phyloP scores from a whole-genome alignment of 2,888 invertebrate genomes.

The Argyresthia goedartella region DNA sequence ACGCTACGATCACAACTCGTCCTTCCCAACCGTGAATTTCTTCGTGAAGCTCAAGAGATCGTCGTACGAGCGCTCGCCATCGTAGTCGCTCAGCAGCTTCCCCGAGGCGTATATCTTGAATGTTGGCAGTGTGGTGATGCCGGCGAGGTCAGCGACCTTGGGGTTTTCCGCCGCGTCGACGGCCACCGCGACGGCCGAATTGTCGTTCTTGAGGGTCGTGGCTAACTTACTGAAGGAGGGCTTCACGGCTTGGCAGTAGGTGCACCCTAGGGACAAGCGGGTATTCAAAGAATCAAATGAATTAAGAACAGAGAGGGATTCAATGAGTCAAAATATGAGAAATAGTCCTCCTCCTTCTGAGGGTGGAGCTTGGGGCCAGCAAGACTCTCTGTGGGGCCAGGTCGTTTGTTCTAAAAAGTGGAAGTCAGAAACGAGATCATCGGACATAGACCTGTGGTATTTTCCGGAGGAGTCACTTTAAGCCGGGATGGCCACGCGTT shows the following conservation, averaged over 20 bases:
- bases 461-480: too few species aligned
- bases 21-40: conserved; percentile 30
- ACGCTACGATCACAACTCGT: conserved; percentile 40
- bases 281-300: too few species aligned
- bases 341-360: too few species aligned
- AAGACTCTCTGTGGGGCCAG: too few species aligned
- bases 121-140: conserved; percentile 76
- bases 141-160: conserved; percentile 68
- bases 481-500: too few species aligned
- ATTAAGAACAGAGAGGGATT: too few species aligned
- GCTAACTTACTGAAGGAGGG: conserved; percentile 75
- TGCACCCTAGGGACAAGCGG: conserved; percentile 72
- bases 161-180: conserved; percentile 77
- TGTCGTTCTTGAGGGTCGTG: conserved; percentile 49
- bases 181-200: conserved; percentile 58
- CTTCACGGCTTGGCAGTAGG: conserved; percentile 78
- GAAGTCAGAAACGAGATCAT: too few species aligned
- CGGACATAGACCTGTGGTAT: too few species aligned
- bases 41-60: conserved; percentile 68
- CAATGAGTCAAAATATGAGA: too few species aligned
- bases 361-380: too few species aligned
- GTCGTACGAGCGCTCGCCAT: conserved; percentile 63
- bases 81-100: conserved; percentile 63
- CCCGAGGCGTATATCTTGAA: conserved; percentile 74
- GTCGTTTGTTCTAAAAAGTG: too few species aligned